These are phyloP conservation scores for Phymanthus crucifer DNA, from an alignment of 92 coral and sea anemone genomes.

Conservation along the genomic window DNA sequence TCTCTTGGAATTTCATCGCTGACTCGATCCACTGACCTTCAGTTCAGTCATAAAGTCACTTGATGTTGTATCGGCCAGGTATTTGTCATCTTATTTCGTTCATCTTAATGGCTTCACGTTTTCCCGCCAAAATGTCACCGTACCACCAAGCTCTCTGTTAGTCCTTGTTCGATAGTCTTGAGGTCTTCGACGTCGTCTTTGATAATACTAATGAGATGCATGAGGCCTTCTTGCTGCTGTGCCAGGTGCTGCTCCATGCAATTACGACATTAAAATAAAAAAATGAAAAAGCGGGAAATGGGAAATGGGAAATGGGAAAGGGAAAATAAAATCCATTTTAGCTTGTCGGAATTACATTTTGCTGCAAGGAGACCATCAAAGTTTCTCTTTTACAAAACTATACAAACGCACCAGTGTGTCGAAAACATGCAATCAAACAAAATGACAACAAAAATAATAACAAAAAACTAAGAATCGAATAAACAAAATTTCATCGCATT, in stretches of 20 bases:
- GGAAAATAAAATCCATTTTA: no score
- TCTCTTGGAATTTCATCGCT: no score
- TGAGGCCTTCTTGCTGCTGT: constrained; percentile 91
- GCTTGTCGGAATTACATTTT: no score
- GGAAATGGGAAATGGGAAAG: background rate
- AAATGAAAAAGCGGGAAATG: background rate
- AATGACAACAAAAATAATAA: no score
- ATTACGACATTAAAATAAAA: constrained; percentile 10
- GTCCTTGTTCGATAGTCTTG: constrained; percentile 91
- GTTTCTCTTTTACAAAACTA: no score
- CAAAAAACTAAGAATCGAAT: no score
- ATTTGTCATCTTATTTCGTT: background rate
- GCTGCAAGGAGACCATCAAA: no score
- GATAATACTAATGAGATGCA: constrained; percentile 90
- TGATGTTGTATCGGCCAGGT: background rate
- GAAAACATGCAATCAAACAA: no score
- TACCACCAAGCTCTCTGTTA: constrained; percentile 70
- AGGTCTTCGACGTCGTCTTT: constrained; percentile 92
- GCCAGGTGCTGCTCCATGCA: constrained; percentile 72
- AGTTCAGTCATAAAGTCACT: background rate
- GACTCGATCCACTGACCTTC: no score
- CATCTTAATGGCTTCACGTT: background rate
- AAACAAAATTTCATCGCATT: no score
- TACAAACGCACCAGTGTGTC: no score
- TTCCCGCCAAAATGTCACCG: constrained; percentile 13